Conservation (phyloP, 2,888 invertebrate species). For the Microctonus aethiopoides region DNA sequence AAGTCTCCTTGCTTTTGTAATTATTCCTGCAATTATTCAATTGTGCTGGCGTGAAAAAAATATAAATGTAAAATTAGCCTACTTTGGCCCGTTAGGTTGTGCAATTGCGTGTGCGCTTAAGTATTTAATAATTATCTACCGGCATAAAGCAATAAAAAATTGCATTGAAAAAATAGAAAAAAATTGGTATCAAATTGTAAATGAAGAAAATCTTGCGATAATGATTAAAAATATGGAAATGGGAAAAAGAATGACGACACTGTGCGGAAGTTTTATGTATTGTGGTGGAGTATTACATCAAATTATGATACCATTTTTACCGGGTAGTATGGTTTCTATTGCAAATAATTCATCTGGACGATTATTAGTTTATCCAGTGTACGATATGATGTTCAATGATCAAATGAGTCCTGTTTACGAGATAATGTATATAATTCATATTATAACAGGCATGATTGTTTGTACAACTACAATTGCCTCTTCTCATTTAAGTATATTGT, state of each 20-base stretch:
- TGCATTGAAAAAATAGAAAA: constrained; percentile 36
- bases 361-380: constrained; percentile 49
- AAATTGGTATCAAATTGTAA: constrained; percentile 40
- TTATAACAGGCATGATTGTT: constrained; percentile 1
- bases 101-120: constrained; percentile 19
- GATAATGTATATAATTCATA: constrained; percentile 18
- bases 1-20: constrained; percentile 2
- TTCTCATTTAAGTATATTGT: constrained; percentile 38
- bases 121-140: constrained; percentile 15
- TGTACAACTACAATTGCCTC: constrained; percentile 11
- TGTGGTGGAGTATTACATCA: constrained; percentile 41
- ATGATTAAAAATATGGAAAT: constrained; percentile 31
- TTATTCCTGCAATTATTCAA: constrained; percentile 27
- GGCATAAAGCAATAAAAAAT: constrained; percentile 10
- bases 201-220: constrained; percentile 34
- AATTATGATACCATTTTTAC: constrained; percentile 37
- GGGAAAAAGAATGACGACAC: constrained; percentile 36
- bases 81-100: constrained; percentile 31
- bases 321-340: constrained; percentile 23
- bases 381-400: constrained; percentile 35
- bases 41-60: constrained; percentile 24
- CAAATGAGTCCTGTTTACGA: constrained; percentile 19
- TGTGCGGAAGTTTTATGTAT: constrained; percentile 47
- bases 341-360: constrained; percentile 37
- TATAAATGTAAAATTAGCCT: constrained; percentile 3